Percentiles rank a stretch among this genome's conserved stretches.
Evolutionary conservation across 2,113 vertebrate genomes (phyloP).

Genomic region (Oostethus manadensis): DNA sequence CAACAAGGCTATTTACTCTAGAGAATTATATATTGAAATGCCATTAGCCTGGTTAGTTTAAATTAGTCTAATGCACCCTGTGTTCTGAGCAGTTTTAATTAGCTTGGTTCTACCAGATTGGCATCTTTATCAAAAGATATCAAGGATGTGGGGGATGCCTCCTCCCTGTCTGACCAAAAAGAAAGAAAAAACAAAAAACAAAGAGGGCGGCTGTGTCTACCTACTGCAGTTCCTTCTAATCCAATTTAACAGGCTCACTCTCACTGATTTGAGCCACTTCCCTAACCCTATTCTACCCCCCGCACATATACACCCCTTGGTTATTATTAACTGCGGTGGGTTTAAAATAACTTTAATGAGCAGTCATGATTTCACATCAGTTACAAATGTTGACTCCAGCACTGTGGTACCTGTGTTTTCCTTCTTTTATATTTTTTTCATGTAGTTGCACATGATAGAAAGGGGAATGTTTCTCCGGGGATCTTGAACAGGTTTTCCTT

Average conservation of each 20-base stretch:
- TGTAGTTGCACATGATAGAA: slow-evolving; percentile 46
- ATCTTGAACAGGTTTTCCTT: slow-evolving; percentile 76
- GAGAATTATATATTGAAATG: not conserved
- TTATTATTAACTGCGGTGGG: slow-evolving; percentile 30
- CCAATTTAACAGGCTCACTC: slow-evolving; percentile 5
- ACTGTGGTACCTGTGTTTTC: slow-evolving; percentile 43
- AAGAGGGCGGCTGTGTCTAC: slow-evolving; percentile 40
- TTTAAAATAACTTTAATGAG: slow-evolving; percentile 50
- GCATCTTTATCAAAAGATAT: slow-evolving; percentile 14
- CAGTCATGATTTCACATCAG: slow-evolving; percentile 28
- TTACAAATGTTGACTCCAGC: slow-evolving; percentile 20
- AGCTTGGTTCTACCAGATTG: slow-evolving; percentile 2
- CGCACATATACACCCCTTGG: slow-evolving; percentile 15
- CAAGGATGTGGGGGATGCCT: slow-evolving; percentile 5
- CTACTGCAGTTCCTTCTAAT: slow-evolving; percentile 21
- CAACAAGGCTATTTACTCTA: slow-evolving; percentile 1
- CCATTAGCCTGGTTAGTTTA: slow-evolving; percentile 2
- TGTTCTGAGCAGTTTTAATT: slow-evolving; percentile 8
- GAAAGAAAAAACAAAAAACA: slow-evolving; percentile 51
- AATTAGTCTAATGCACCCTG: not conserved
- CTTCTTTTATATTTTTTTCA: slow-evolving; percentile 50
- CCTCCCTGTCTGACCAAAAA: slow-evolving; percentile 18
- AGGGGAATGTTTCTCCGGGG: slow-evolving; percentile 61
- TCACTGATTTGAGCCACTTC: slow-evolving; percentile 35
- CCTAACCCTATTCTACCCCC: not conserved